Percentiles rank a stretch among this genome's conserved stretches.
These are phyloP conservation scores for Eupelmus urozonus DNA, from an alignment of 2,888 invertebrate genomes.

Conservation along the genomic window DNA sequence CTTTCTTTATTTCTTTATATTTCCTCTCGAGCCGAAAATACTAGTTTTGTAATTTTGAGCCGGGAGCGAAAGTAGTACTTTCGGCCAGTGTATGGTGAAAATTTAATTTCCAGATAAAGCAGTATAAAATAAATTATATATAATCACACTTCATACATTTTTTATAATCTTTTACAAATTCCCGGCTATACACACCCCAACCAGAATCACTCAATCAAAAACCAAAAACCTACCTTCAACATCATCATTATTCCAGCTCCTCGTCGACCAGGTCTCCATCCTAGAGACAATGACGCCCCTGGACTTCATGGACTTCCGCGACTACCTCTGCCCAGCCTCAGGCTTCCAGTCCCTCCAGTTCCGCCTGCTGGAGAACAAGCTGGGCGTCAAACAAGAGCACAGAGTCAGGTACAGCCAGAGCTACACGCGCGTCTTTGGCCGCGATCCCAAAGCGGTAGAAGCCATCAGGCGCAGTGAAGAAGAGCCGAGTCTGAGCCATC, in stretches of 20 bases:
- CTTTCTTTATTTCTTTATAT: no score
- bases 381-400: constrained; percentile 88
- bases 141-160: background rate
- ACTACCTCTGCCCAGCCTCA: constrained; percentile 95
- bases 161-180: no score
- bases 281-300: constrained; percentile 99
- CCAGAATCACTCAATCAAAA: no score
- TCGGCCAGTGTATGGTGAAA: background rate
- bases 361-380: constrained; percentile 95
- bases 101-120: no score
- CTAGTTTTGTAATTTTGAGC: no score
- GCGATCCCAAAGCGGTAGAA: constrained; percentile 82
- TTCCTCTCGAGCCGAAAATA: no score
- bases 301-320: constrained; percentile 98
- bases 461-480: constrained; percentile 84
- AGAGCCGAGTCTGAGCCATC: constrained; percentile 89
- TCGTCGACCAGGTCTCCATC: constrained; percentile 98
- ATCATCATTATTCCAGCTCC: constrained; percentile 84
- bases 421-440: constrained; percentile 91
- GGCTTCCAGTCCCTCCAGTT: constrained; percentile 99
- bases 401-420: constrained; percentile 96
- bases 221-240: no score
- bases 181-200: no score
- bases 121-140: background rate
- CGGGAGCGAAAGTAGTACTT: no score